These are phyloP conservation scores for Sphaerophoria taeniata DNA, from an alignment of 2,888 invertebrate genomes.

Conservation along the genomic window DNA sequence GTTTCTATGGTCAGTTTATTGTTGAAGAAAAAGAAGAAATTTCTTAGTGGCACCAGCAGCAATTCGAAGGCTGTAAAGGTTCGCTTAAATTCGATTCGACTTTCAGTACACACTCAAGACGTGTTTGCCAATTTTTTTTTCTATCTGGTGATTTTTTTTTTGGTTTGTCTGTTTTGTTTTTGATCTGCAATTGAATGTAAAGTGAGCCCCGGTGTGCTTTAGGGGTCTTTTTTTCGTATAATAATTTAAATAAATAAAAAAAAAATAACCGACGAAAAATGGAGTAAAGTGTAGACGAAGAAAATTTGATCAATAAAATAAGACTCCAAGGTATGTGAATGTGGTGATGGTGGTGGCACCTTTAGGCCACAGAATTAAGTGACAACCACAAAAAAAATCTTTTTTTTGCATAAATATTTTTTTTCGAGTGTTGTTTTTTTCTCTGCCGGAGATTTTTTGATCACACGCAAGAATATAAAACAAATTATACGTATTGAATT, in stretches of 20 bases:
- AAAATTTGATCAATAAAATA: conserved; percentile 68
- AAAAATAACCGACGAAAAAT: conserved; percentile 17
- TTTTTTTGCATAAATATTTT: conserved; percentile 53
- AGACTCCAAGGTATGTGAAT: conserved; percentile 59
- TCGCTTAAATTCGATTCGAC: conserved; percentile 18
- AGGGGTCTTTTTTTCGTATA: conserved; percentile 44
- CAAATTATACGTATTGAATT: conserved; percentile 27
- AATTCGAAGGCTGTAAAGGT: conserved; percentile 17
- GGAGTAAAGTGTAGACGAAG: conserved; percentile 37
- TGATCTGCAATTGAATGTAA: conserved; percentile 57
- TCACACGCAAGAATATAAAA: conserved; percentile 10
- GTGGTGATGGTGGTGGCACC: conserved; percentile 40
- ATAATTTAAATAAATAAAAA: conserved; percentile 24
- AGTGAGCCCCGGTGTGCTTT: conserved; percentile 66
- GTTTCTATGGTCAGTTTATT: conserved; percentile 54
- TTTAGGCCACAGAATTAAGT: conserved; percentile 54
- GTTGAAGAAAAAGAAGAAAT: not conserved
- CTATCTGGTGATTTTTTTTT: not conserved
- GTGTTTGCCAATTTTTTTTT: conserved; percentile 39
- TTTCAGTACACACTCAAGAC: conserved; percentile 54
- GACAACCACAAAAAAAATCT: conserved; percentile 55
- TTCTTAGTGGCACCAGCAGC: not conserved
- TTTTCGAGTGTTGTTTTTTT: not conserved
- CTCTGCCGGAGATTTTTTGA: conserved; percentile 33
- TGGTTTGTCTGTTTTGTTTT: conserved; percentile 11